A percentile compares a stretch with the other conserved stretches of the same genome.
These are phyloP conservation scores for Anisognathus igniventris DNA, from an alignment of 2,797 vertebrate species.

Conservation along the genomic window DNA sequence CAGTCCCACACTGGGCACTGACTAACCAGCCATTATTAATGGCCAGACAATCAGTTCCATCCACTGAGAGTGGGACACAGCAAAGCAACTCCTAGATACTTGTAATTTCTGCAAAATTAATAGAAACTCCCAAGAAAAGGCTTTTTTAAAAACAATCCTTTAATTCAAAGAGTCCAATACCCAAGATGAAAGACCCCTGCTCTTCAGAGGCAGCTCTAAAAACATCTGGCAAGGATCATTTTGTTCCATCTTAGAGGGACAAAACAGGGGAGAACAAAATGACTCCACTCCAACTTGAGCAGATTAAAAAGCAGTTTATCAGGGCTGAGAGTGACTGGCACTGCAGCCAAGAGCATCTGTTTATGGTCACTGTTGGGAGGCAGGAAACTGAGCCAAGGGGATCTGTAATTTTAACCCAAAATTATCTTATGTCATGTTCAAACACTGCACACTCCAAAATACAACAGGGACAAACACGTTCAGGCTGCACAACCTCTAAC, in stretches of 20 bases:
- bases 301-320: not conserved
- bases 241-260: not conserved
- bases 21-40: not conserved
- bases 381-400: not conserved
- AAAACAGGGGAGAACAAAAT: not conserved
- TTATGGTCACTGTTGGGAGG: not conserved
- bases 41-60: not conserved
- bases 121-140: not conserved
- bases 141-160: not conserved
- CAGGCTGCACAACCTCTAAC: not conserved
- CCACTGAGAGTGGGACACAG: not conserved
- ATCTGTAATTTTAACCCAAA: not conserved
- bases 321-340: not conserved
- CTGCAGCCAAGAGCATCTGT: not conserved
- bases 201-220: not conserved
- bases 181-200: not conserved
- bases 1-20: not conserved
- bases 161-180: not conserved
- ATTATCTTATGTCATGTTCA: not conserved
- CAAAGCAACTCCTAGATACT: not conserved
- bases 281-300: not conserved
- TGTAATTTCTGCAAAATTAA: not conserved
- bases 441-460: not conserved
- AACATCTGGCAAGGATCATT: slow-evolving; percentile 25
- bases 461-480: not conserved